A percentile compares a stretch with the other conserved stretches of the same genome.
phyloP scores from a whole-genome alignment of 2,797 vertebrate species.

The Eutrigla gurnardus region DNA sequence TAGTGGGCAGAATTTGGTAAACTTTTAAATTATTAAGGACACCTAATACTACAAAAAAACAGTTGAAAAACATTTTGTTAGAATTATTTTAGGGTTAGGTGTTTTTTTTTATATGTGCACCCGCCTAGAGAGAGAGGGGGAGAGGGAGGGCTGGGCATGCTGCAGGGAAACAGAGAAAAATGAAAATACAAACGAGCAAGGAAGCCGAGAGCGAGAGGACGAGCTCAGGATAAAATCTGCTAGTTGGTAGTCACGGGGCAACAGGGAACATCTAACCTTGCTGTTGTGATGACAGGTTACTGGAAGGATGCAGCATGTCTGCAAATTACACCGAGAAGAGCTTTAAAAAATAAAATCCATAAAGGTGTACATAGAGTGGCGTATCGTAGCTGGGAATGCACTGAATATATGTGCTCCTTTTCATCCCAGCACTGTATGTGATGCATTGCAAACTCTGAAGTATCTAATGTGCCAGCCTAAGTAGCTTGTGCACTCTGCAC shows the following conservation, averaged over 20 bases:
- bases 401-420: neutral
- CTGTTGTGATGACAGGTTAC: constrained; percentile 45
- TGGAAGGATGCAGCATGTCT: constrained; percentile 28
- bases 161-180: constrained; percentile 23
- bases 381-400: constrained; percentile 3
- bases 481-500: constrained; percentile 23
- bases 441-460: constrained; percentile 36
- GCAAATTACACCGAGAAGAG: constrained; percentile 45
- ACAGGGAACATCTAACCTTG: constrained; percentile 19
- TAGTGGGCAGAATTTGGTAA: too few relatives aligned
- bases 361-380: constrained; percentile 9
- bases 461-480: constrained; percentile 36
- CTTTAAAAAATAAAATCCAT: constrained; percentile 36
- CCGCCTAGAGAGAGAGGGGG: neutral
- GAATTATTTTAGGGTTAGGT: too few relatives aligned
- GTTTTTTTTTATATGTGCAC: too few relatives aligned
- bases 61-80: too few relatives aligned
- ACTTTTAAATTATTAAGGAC: too few relatives aligned
- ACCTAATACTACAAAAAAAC: too few relatives aligned
- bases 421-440: neutral
- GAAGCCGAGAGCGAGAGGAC: constrained; percentile 8
- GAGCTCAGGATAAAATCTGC: constrained; percentile 33
- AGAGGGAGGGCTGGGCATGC: constrained; percentile 14
- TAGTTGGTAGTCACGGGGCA: constrained; percentile 21
- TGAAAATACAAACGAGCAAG: constrained; percentile 38